Evolutionary conservation across 2,797 vertebrate species (phyloP), one percentile per base, ranked within the genome.

Genomic region (Meda fulgida): DNA sequence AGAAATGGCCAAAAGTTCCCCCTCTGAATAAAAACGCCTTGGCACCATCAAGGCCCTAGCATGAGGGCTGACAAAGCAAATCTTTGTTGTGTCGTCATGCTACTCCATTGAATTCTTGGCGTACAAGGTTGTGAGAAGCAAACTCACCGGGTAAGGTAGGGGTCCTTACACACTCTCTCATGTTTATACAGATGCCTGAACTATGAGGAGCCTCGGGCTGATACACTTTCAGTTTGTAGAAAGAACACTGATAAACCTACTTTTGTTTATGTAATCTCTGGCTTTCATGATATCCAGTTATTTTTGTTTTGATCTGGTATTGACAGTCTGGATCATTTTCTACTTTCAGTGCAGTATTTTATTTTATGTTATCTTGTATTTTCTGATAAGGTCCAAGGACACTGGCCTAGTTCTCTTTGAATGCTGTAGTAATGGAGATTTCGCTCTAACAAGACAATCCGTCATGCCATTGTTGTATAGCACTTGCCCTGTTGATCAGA

Each of bases 401-500:
- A 31, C 38, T 19, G 51, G 48, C 16, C n/a, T 23, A 38, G 82
- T 73, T 78, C 23, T 63, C 31, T 7, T 80, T 23, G 5, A n/a
- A 72, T 72, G 40, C 38, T 51, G 67, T 29, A 53, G 53, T 55
- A 16, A 63, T 10, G 19, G 66, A 69, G 72, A 67, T 76, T 66
- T 79, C 8, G 11, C 70, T 63, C 34, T 67, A 86, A 92, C 79
- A 80, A 48, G 69, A 51, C 76, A 86, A 89, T 78, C 89, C 87
- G 51, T 90, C 89, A 85, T 87, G 78, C 89, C 91, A 90, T 86
- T 88, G 90, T 60, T 87, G 55, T 53, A 65, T 14, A 91, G 91
- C 89, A 89, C 88, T 92, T 92, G 91, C 89, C 84, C 90, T 92
- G 93, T 94, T 92, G 90, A 92, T 94, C 93, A 92, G 5, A 29